phyloP scores from a whole-genome alignment of 1,140 invertebrate genomes.

The Acromyrmex echinatior region DNA sequence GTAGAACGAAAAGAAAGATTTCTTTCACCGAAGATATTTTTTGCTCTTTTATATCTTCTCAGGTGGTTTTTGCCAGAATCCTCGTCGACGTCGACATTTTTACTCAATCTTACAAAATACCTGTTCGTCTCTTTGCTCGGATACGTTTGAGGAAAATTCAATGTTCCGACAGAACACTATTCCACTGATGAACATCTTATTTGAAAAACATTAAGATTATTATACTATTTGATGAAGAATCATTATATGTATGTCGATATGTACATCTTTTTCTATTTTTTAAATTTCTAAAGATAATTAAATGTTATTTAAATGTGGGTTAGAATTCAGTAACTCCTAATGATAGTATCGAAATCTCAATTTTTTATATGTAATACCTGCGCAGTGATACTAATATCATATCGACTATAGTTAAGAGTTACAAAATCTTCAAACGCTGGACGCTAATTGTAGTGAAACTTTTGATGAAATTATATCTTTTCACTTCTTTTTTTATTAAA shows the following conservation, averaged over 20 bases:
- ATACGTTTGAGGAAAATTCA: constrained; percentile 27
- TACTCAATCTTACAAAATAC: constrained; percentile 1
- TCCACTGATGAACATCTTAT: constrained; percentile 35
- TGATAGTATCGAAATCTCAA: too few species aligned
- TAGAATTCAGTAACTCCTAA: too few species aligned
- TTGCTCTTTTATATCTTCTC: constrained; percentile 29
- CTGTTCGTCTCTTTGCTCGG: constrained; percentile 20
- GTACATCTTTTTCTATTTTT: neutral
- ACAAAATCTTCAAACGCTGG: too few species aligned
- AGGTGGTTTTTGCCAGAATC: constrained; percentile 24
- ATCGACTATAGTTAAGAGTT: too few species aligned
- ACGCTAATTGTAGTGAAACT: neutral
- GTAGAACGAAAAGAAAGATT: constrained; percentile 23
- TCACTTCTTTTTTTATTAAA: neutral
- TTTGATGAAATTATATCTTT: neutral
- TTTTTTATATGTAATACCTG: too few species aligned
- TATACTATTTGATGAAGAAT: neutral
- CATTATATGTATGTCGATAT: neutral
- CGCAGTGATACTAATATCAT: too few species aligned
- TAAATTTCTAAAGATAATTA: neutral
- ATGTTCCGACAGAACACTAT: neutral
- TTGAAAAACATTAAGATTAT: constrained; percentile 9
- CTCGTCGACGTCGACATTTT: constrained; percentile 9
- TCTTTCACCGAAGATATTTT: neutral
- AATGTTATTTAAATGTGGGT: neutral